Evolutionary conservation across 1,140 invertebrate species (phyloP), one percentile per base, ranked within the genome.

Genomic region (Telenomus remus): DNA sequence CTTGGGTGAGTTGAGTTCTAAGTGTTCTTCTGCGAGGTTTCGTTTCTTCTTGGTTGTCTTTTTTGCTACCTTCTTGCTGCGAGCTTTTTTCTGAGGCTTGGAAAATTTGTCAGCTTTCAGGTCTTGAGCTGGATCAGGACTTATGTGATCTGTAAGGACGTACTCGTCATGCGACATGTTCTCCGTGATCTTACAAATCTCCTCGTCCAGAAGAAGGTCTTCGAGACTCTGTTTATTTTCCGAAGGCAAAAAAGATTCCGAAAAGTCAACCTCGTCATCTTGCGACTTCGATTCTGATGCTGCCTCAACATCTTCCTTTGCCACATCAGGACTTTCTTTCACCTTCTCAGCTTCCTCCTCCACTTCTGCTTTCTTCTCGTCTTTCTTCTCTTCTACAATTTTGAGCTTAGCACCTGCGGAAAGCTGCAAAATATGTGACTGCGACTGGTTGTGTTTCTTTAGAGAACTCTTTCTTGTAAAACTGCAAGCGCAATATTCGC

Each of bases 81-180:
- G 12, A n/a, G 9, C 49, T 75, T 51, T 42, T 74, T 16, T n/a
- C 15, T 0, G 82, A 80, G 0, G 80, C 35, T 4, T 2, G 12
- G 4, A 54, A 46, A 12, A 27, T 27, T 27, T 27, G 19, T 27
- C 19, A 27, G 19, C 19, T 6, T 27, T 27, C 19, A 27, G 19
- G 8, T 78, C 65, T 14, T 82, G 79, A 0, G 79, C 77, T 0
- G 69, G 54, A 3, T 79, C 48, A 0, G 86, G 83, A 63, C 83
- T 87, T 0, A 87, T 61, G 16, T 87, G 86, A 66, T 88, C 86
- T 0, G 86, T 88, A 0, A 88, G 54, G 0, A 88, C 87, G 15
- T 87, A 88, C 9, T 88, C 87, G 5, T 88, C 87, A 12, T 88
- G 87, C 0, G 84, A 86, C 87, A 88, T 88, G 11, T 88, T 87